Conservation (phyloP, 1,140 invertebrate genomes). For the Cyrtorhinus lividipennis region DNA sequence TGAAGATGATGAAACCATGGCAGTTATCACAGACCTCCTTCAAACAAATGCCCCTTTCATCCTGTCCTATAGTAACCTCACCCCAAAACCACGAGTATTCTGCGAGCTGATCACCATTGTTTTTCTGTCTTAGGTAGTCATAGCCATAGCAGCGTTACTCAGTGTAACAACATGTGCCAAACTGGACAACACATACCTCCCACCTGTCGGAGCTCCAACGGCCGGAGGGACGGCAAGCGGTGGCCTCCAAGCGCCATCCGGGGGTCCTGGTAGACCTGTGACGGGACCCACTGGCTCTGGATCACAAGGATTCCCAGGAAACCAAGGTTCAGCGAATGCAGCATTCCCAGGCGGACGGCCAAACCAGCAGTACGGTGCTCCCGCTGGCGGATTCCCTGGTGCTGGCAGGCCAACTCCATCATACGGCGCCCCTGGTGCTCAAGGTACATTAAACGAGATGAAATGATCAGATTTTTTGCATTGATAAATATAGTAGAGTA, state of each 20-base stretch:
- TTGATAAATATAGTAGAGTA: no score
- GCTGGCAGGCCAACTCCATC: background rate
- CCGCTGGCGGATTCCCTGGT: background rate
- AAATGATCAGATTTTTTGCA: no score
- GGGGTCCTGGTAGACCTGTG: conserved; percentile 11
- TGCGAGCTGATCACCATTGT: no score
- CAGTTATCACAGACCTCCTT: no score
- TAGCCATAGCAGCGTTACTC: conserved; percentile 4
- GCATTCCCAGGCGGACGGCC: conserved; percentile 3
- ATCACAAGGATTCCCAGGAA: background rate
- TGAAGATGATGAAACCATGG: no score
- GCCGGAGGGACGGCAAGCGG: conserved; percentile 17
- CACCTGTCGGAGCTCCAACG: conserved; percentile 36
- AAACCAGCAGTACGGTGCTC: background rate
- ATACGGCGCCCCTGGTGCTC: background rate
- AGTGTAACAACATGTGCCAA: conserved; percentile 29
- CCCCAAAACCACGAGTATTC: no score
- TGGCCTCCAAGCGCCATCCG: conserved; percentile 14
- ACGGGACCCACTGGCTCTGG: conserved; percentile 12
- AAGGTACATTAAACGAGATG: no score
- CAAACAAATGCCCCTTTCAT: no score
- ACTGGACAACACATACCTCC: conserved; percentile 45
- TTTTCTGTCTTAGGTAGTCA: conserved; percentile 15
- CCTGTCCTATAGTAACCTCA: no score
- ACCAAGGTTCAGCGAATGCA: background rate